These are phyloP conservation scores for Actinemys pallida DNA, from an alignment of 2,113 vertebrate species.

Conservation along the genomic window DNA sequence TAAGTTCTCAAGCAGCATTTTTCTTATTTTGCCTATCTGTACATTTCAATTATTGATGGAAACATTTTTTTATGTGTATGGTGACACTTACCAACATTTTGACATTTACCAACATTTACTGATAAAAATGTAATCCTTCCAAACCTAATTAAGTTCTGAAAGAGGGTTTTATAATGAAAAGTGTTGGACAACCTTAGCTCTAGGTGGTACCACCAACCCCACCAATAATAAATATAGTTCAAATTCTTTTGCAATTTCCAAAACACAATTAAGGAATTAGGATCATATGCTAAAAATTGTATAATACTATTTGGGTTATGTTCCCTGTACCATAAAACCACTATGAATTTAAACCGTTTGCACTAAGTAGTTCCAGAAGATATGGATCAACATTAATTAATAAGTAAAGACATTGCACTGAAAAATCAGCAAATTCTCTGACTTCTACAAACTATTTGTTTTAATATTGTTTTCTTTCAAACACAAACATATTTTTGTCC, in stretches of 20 bases:
- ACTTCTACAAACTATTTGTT: slow-evolving; percentile 72
- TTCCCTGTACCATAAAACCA: slow-evolving; percentile 72
- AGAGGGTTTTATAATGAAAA: not conserved
- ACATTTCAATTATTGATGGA: not conserved
- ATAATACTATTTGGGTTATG: slow-evolving; percentile 47
- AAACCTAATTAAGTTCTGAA: not conserved
- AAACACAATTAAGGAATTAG: slow-evolving; percentile 51
- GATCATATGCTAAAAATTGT: slow-evolving; percentile 53
- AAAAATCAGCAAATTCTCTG: slow-evolving; percentile 63
- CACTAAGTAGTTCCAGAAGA: slow-evolving; percentile 66
- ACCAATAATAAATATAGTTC: slow-evolving; percentile 48
- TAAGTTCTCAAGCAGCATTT: not conserved
- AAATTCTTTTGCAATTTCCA: slow-evolving; percentile 34
- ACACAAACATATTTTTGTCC: slow-evolving; percentile 75
- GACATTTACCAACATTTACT: not conserved
- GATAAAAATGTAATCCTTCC: not conserved
- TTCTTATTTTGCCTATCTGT: not conserved
- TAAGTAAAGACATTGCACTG: slow-evolving; percentile 62
- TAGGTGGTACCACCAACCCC: not conserved
- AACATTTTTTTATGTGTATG: not conserved
- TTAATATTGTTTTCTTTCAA: slow-evolving; percentile 74
- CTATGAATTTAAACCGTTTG: slow-evolving; percentile 62
- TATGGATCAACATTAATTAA: slow-evolving; percentile 68
- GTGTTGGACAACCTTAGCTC: not conserved
- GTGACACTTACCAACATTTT: not conserved